These are phyloP conservation scores for Ephydatia muelleri DNA, from an alignment of 37 sponge, comb jelly and placozoan genomes.

Conservation along the genomic window DNA sequence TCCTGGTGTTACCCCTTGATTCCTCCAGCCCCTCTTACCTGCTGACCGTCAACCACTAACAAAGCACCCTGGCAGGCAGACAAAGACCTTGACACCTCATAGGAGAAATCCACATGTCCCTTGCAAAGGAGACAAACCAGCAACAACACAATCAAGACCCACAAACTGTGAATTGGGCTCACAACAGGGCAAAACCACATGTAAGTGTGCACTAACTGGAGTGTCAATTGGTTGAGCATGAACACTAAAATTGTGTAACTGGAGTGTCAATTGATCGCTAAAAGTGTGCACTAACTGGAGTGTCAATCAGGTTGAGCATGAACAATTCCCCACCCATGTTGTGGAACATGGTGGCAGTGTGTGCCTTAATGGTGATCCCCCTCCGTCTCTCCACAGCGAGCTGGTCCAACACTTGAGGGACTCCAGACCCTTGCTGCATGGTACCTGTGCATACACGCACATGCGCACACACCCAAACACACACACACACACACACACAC, in stretches of 20 bases:
- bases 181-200: background rate
- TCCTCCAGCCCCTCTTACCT: conserved; percentile 35
- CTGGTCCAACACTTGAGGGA: conserved; percentile 85
- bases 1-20: no score
- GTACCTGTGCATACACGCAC: conserved; percentile 43
- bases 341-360: conserved; percentile 83
- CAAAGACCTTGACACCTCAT: conserved; percentile 94
- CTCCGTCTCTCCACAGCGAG: conserved; percentile 95
- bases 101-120: conserved; percentile 97
- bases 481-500: no score
- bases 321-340: conserved; percentile 47
- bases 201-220: background rate
- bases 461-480: background rate
- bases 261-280: background rate
- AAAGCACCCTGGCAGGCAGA: conserved; percentile 92
- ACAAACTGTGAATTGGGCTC: background rate
- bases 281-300: conserved; percentile 77
- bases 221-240: no score
- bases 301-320: conserved; percentile 95
- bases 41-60: conserved; percentile 91
- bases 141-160: background rate
- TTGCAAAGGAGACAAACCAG: conserved; percentile 12
- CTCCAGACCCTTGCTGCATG: conserved; percentile 21
- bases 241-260: no score
- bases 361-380: conserved; percentile 98